Percentiles rank a stretch among this genome's conserved stretches.
These are phyloP conservation scores for Zaprionus nigranus DNA, from an alignment of 1,140 invertebrate genomes.

Conservation along the genomic window DNA sequence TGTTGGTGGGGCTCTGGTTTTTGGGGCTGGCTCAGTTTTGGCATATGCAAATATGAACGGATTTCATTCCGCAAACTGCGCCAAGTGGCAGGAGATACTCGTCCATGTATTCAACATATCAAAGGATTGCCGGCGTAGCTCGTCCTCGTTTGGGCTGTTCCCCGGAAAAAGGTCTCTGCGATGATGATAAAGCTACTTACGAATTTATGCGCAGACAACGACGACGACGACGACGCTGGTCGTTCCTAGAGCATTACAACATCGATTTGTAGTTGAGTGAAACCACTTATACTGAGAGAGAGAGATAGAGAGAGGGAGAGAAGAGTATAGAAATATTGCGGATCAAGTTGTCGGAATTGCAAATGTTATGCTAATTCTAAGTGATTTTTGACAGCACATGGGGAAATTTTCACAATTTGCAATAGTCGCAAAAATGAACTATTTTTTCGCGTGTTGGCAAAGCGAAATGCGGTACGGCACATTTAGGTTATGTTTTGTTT, in stretches of 20 bases:
- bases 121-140: constrained; percentile 57
- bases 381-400: constrained; percentile 13
- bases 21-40: constrained; percentile 17
- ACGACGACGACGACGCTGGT: constrained; percentile 2
- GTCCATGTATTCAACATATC: constrained; percentile 64
- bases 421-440: background rate
- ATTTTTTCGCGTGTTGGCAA: background rate
- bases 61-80: constrained; percentile 69
- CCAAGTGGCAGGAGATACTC: constrained; percentile 69
- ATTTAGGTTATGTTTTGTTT: background rate
- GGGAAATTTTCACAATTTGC: background rate
- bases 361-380: constrained; percentile 11
- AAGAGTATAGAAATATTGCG: constrained; percentile 1
- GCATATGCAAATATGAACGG: constrained; percentile 71
- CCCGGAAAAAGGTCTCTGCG: constrained; percentile 17
- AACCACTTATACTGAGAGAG: background rate
- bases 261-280: constrained; percentile 14
- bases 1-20: background rate
- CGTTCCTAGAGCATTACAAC: background rate
- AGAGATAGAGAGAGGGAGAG: background rate
- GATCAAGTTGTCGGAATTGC: constrained; percentile 5
- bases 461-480: background rate
- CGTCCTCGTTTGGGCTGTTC: background rate
- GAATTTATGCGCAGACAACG: constrained; percentile 32
- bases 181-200: constrained; percentile 37